Conservation (phyloP, 2,888 invertebrate genomes). For the Hypolimnas misippus region DNA sequence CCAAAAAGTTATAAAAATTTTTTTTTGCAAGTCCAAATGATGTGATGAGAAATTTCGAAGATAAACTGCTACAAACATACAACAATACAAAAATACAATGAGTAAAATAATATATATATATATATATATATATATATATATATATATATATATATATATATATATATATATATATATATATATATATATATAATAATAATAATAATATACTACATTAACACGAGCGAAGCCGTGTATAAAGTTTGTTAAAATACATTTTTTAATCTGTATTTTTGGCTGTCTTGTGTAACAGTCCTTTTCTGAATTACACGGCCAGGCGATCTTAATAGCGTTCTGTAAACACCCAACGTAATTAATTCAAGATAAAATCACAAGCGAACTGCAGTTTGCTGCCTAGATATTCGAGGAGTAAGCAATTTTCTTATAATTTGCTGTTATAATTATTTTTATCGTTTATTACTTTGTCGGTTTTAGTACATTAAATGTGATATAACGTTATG, state of each 20-base stretch:
- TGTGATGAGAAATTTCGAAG: too few relatives aligned
- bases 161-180: too few relatives aligned
- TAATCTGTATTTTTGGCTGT: background rate
- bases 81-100: too few relatives aligned
- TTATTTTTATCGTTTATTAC: background rate
- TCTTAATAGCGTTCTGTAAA: constrained; percentile 60
- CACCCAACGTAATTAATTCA: constrained; percentile 63
- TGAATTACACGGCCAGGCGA: constrained; percentile 50
- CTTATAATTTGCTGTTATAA: constrained; percentile 4
- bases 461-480: background rate
- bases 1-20: too few relatives aligned
- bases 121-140: too few relatives aligned
- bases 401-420: constrained; percentile 14
- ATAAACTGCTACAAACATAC: too few relatives aligned
- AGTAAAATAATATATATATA: too few relatives aligned
- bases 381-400: constrained; percentile 36
- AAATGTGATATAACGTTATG: background rate
- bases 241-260: background rate
- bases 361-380: constrained; percentile 51
- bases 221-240: too few relatives aligned
- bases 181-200: too few relatives aligned
- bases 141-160: too few relatives aligned
- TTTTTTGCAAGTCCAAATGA: too few relatives aligned
- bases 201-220: too few relatives aligned
- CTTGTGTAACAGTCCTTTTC: background rate